Base-by-base conservation (phyloP, 1,140 invertebrate genomes). In the Stegodyphus mimosarum region DNA sequence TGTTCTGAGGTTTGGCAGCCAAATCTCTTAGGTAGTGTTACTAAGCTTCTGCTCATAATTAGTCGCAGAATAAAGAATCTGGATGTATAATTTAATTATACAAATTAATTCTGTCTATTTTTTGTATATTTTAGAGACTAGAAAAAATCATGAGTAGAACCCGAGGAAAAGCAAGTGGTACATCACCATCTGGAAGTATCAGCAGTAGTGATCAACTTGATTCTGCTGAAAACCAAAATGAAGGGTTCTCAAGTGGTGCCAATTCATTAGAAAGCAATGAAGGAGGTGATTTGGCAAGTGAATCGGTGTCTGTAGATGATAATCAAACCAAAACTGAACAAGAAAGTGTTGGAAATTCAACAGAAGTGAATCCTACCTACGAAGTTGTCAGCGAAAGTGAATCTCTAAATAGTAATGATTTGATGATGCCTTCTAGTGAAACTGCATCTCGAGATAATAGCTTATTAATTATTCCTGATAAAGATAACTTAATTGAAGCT, bases 61-160 rank as follows among this genome's bases (percentile, higher is more conserved):
- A 33, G 3, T 33, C 33, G 3, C 33, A 33, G 33, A 33, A 33
- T 33, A 33, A 33, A 33, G 33, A 33, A 33, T 33, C 33, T 33
- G 33, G 33, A 33, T 3, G 3, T 33, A 33, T 33, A 33, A 33
- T 33, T 33, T 33, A 33, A 33, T 33, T 33, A 33, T 33, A 33
- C 3, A 33, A 33, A 33, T 1, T 33, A 1, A 33, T 33, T 33
- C 1, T 33, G 1, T 33, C 33, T 33, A 1, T 33, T 33, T 33
- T 33, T 33, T 1, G 3, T 78, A 49, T 69, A 17, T 75, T 87
- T 55, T 60, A 88, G 89, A 92, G 95, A 74, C 95, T 96, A 5
- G 95, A 96, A 90, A 95, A 94, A 69, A 96, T 96, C 87, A 96
- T 96, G 95, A 92, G 93, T 60, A 92, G 95, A 88, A 96, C 95